phyloP scores from a whole-genome alignment of 2,797 vertebrate species.

The Acanthornis magna region DNA sequence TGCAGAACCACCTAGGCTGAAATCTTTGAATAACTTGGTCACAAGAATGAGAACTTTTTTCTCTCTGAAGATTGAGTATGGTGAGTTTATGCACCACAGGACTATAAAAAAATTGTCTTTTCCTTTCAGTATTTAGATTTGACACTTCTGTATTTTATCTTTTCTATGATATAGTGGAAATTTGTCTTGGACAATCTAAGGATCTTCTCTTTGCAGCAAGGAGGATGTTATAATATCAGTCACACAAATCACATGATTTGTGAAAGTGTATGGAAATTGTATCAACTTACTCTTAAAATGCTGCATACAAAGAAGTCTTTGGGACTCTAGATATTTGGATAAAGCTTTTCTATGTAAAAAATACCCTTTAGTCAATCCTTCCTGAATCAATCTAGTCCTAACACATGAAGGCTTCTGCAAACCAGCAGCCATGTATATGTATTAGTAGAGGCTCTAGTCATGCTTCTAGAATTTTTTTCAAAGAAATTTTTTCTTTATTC shows the following conservation, averaged over 20 bases:
- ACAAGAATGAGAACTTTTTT: not conserved
- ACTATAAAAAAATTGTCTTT: not conserved
- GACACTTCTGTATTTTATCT: not conserved
- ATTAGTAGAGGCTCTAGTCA: not conserved
- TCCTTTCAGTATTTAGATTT: not conserved
- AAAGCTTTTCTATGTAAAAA: not conserved
- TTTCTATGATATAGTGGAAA: not conserved
- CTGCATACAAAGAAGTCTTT: not conserved
- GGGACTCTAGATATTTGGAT: not conserved
- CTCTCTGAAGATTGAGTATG: not conserved
- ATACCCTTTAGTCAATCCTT: not conserved
- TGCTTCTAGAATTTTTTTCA: not conserved
- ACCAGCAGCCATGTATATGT: rapidly evolving
- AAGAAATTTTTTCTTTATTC: not conserved
- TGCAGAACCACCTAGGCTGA: not conserved
- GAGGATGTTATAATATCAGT: not conserved
- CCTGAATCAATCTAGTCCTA: not conserved
- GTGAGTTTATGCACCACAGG: not conserved
- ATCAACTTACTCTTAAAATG: not conserved
- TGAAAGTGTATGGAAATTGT: not conserved
- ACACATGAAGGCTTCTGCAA: not conserved
- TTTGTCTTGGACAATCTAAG: not conserved
- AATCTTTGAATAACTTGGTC: not conserved
- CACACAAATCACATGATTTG: not conserved
- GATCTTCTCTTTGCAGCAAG: not conserved